Evolutionary conservation across 2,113 vertebrate genomes (phyloP), one percentile per base, ranked within the genome.

Genomic region (Cnemophilus loriae): DNA sequence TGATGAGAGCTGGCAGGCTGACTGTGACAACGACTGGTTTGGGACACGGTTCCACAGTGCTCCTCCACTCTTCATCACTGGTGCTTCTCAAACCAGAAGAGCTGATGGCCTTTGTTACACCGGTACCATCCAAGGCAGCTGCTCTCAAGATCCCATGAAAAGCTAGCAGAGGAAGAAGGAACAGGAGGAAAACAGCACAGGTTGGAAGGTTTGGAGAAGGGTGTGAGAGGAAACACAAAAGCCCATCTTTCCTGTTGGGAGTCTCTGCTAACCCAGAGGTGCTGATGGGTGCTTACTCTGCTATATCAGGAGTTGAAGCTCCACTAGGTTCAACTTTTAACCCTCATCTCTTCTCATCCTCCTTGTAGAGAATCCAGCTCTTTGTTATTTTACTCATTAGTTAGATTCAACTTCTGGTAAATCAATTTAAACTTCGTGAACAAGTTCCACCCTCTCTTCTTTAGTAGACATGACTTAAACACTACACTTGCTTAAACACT

Each of bases 171-270:
- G 28, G 46, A 71, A 83, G 32, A 64, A 80, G 19, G 18, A 89
- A 39, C 4, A 39, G 16, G 24, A 56, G 19, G 55, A 59, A 84
- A 92, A 85, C 6, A 65, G 41, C 11, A 53, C 24, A 55, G 44
- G 19, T 1, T 63, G 20, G 46, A 81, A 67, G 11, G 3, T 5
- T 28, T 33, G 20, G 24, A 52, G 26, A 46, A 77, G 87, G 46
- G 55, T 6, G 13, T 0, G 1, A 84, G 17, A 69, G 70, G 52
- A 56, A 80, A 74, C 32, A 49, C 1, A 0, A 57, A 74, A 55
- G n/a, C 3, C 13, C 33, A 0, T 3, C 3, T 39, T 81, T 53
- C 20, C 50, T 7, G 1, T 0, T 61, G n/a, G n/a, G 32, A 84
- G 60, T 5, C n/a, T 32, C 37, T 60, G 24, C 27, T 42, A 83